A percentile compares a stretch with the other conserved stretches of the same genome.
phyloP scores from a whole-genome alignment of 1,140 invertebrate species.

The Oryzaephilus surinamensis region DNA sequence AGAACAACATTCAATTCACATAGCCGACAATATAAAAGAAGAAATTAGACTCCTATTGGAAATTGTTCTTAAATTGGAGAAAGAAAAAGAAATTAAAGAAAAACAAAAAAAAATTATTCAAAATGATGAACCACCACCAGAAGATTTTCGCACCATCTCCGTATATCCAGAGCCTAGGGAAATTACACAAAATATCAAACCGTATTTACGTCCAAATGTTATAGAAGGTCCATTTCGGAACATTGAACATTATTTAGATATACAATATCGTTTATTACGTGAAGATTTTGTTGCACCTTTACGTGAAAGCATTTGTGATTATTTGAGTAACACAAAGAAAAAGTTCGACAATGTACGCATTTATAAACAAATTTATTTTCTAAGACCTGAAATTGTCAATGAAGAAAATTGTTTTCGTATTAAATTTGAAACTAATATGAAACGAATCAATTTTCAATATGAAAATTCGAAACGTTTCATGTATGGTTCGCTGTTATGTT shows the following conservation, averaged over 20 bases:
- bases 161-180: too few relatives aligned
- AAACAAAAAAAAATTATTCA: too few relatives aligned
- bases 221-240: slow-evolving; percentile 48
- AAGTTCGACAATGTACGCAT: slow-evolving; percentile 28
- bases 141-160: too few relatives aligned
- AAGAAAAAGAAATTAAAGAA: too few relatives aligned
- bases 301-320: slow-evolving; percentile 41
- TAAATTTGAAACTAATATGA: slow-evolving; percentile 16
- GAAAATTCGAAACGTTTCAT: slow-evolving; percentile 49
- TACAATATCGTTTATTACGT: slow-evolving; percentile 62
- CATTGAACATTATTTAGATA: slow-evolving; percentile 63
- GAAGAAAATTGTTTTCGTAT: slow-evolving; percentile 18
- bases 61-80: too few relatives aligned
- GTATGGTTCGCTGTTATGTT: slow-evolving; percentile 59
- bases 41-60: too few relatives aligned
- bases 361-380: slow-evolving; percentile 19
- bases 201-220: slow-evolving; percentile 42
- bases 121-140: too few relatives aligned
- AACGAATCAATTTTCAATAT: slow-evolving; percentile 23
- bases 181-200: too few relatives aligned
- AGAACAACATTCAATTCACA: too few relatives aligned
- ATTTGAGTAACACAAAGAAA: slow-evolving; percentile 20
- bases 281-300: slow-evolving; percentile 62
- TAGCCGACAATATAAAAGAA: too few relatives aligned
- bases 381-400: slow-evolving; percentile 17